Conservation (phyloP, 2,113 vertebrate genomes). For the Crotalus helleri region DNA sequence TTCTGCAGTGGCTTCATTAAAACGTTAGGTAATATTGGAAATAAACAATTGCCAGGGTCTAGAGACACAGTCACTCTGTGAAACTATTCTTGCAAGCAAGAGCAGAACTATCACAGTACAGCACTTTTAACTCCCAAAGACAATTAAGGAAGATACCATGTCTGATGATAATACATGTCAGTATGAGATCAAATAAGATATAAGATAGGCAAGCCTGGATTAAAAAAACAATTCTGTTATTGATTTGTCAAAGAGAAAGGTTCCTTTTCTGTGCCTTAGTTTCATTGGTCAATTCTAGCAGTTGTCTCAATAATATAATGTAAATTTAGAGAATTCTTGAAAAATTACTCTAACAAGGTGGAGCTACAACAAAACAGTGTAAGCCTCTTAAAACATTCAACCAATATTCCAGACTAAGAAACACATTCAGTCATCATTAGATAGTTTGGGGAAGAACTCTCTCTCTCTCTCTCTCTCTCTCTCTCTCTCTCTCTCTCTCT, state of each 20-base stretch:
- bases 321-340: not conserved
- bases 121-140: not conserved
- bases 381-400: not conserved
- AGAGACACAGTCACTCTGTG: not conserved
- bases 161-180: not conserved
- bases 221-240: not conserved
- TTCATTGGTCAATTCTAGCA: not conserved
- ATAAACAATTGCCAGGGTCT: not conserved
- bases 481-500: too few species aligned
- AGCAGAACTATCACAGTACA: not conserved
- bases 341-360: not conserved
- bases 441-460: not conserved
- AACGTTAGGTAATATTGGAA: not conserved
- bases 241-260: not conserved
- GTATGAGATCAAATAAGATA: not conserved
- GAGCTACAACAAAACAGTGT: not conserved
- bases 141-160: not conserved
- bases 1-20: not conserved
- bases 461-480: too few species aligned
- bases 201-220: not conserved
- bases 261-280: not conserved
- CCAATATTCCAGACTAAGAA: not conserved
- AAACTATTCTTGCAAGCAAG: not conserved
- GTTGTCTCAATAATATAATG: not conserved
- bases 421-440: not conserved